phyloP scores from a whole-genome alignment of 2,113 vertebrate genomes.

The Crypturellus undulatus region DNA sequence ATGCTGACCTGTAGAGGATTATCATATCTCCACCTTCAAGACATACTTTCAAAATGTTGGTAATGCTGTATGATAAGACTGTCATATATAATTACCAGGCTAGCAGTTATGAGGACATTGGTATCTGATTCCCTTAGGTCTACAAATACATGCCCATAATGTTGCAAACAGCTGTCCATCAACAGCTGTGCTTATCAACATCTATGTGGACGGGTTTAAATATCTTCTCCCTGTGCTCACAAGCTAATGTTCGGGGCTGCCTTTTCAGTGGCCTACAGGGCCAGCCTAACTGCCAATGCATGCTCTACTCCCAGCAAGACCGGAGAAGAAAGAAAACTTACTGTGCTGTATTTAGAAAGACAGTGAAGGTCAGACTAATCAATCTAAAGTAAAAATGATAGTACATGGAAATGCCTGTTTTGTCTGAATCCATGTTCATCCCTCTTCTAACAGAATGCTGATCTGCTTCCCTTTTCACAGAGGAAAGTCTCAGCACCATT shows the following conservation, averaged over 20 bases:
- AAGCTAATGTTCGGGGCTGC: background rate
- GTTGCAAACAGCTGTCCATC: slow-evolving; percentile 54
- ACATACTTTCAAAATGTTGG: slow-evolving; percentile 48
- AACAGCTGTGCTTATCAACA: slow-evolving; percentile 41
- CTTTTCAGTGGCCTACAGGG: background rate
- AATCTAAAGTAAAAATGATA: slow-evolving; percentile 39
- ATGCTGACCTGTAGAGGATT: background rate
- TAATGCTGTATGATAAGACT: slow-evolving; percentile 56
- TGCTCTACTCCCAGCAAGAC: background rate
- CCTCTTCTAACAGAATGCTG: background rate
- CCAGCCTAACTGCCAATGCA: background rate
- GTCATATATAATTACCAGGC: slow-evolving; percentile 60
- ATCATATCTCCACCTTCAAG: background rate
- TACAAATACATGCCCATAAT: slow-evolving; percentile 43
- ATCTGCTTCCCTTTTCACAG: background rate
- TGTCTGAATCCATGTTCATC: background rate
- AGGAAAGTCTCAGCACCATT: background rate
- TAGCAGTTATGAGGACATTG: slow-evolving; percentile 26
- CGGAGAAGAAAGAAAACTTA: background rate
- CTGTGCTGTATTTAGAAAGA: slow-evolving; percentile 1
- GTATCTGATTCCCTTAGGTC: slow-evolving; percentile 58
- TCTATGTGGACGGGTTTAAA: slow-evolving; percentile 14
- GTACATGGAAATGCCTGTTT: slow-evolving; percentile 3
- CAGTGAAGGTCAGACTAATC: slow-evolving; percentile 43
- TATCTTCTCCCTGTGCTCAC: background rate